Evolutionary conservation across 2,797 vertebrate genomes (phyloP).

Genomic region (Salmo trutta): DNA sequence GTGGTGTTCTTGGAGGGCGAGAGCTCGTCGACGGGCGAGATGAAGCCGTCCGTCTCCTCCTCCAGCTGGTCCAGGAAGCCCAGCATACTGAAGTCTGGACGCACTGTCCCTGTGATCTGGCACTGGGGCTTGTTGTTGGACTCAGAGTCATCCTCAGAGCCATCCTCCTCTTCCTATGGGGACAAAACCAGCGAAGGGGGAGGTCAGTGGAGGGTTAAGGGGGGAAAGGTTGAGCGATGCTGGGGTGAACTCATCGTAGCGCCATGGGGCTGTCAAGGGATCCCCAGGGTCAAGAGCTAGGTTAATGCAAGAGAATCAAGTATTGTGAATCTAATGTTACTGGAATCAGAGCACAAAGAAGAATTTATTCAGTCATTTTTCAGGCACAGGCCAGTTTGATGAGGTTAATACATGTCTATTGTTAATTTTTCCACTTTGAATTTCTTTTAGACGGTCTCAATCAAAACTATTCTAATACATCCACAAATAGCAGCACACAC

Average conservation of each 20-base stretch:
- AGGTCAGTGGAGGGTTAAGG: not conserved
- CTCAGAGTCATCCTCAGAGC: constrained; percentile 86
- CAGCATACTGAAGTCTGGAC: constrained; percentile 80
- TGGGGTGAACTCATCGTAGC: not conserved
- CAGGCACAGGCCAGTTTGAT: not conserved
- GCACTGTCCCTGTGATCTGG: constrained; percentile 78
- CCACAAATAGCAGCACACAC: not conserved
- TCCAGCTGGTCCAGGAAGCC: constrained; percentile 89
- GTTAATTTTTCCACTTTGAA: not conserved
- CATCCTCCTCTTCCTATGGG: constrained; percentile 88
- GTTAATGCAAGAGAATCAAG: constrained; percentile 35
- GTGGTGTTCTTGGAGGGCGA: constrained; percentile 82
- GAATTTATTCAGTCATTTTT: not conserved
- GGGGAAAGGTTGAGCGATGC: not conserved
- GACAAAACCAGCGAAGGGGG: not conserved
- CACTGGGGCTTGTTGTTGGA: constrained; percentile 63
- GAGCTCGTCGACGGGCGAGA: constrained; percentile 92
- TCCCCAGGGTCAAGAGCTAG: constrained; percentile 25
- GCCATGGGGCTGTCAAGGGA: not conserved
- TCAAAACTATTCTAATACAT: not conserved
- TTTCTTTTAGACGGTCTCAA: not conserved
- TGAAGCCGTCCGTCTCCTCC: constrained; percentile 90
- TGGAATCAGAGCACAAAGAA: constrained; percentile 33
- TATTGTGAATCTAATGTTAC: constrained; percentile 54
- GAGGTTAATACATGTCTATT: constrained; percentile 30